Conservation (phyloP, 1,140 invertebrate genomes). For the Subanguina moxae region DNA sequence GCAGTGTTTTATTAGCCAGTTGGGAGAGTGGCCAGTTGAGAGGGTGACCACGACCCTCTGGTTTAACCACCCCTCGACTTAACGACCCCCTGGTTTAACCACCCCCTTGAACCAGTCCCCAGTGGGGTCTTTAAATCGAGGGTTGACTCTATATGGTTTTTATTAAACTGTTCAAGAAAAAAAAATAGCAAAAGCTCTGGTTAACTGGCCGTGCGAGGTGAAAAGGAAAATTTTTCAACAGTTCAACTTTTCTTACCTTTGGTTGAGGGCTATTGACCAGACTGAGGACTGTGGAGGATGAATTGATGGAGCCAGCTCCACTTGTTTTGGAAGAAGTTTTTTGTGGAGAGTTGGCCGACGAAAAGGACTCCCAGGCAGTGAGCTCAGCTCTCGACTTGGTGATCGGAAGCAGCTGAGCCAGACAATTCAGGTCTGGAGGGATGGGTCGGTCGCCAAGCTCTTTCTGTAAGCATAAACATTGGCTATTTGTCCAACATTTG, state of each 20-base stretch:
- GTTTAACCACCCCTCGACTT: not conserved
- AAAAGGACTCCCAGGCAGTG: conserved; percentile 43
- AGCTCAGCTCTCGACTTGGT: conserved; percentile 34
- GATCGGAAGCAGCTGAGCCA: conserved; percentile 37
- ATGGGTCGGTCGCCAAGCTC: conserved; percentile 38
- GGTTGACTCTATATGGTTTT: too few relatives aligned
- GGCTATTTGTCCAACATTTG: not conserved
- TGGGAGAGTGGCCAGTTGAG: not conserved
- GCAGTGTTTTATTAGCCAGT: not conserved
- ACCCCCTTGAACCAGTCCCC: too few relatives aligned
- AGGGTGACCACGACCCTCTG: not conserved
- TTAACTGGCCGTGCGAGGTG: too few relatives aligned
- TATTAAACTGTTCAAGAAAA: too few relatives aligned
- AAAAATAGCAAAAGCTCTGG: too few relatives aligned
- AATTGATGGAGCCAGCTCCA: not conserved
- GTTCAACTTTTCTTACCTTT: not conserved
- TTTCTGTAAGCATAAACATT: conserved; percentile 32
- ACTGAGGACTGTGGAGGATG: not conserved
- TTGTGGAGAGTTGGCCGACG: conserved; percentile 23
- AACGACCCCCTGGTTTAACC: too few relatives aligned
- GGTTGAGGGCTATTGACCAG: not conserved
- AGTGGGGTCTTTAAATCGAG: too few relatives aligned
- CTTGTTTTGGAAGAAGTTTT: conserved; percentile 15
- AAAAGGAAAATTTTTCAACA: too few relatives aligned
- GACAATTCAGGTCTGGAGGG: conserved; percentile 35